Conservation (phyloP, 2,888 invertebrate genomes). For the Neoaliturus tenellus region DNA sequence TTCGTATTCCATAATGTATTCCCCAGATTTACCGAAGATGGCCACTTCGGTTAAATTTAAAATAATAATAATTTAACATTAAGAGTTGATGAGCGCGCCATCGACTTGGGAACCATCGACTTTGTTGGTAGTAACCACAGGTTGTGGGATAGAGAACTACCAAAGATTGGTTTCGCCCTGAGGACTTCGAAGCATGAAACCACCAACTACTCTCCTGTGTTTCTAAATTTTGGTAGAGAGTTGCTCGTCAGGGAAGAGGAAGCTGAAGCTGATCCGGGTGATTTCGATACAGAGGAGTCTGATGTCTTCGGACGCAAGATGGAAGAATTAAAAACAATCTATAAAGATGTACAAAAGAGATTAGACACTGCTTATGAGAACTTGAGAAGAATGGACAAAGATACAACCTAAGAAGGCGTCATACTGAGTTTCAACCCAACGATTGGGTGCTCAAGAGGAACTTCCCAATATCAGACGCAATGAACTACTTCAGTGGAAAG, state of each 20-base stretch:
- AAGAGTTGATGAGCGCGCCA: too few species aligned
- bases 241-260: neutral
- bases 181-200: conserved; percentile 63
- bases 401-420: conserved; percentile 55
- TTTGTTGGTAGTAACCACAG: conserved; percentile 67
- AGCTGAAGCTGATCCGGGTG: neutral
- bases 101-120: too few species aligned
- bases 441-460: conserved; percentile 32
- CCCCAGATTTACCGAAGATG: too few species aligned
- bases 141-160: conserved; percentile 63
- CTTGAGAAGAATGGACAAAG: too few species aligned
- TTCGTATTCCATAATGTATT: too few species aligned
- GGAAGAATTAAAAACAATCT: neutral
- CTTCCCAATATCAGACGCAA: conserved; percentile 56
- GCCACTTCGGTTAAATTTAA: too few species aligned
- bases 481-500: conserved; percentile 58
- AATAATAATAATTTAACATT: too few species aligned
- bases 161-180: conserved; percentile 63
- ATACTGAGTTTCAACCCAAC: neutral
- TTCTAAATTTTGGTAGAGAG: conserved; percentile 49
- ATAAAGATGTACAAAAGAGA: neutral
- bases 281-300: neutral
- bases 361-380: too few species aligned
- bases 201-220: conserved; percentile 65
- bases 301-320: neutral